These are phyloP conservation scores for Coecobrya sp. DNA, from an alignment of 2,888 invertebrate species.

Conservation along the genomic window DNA sequence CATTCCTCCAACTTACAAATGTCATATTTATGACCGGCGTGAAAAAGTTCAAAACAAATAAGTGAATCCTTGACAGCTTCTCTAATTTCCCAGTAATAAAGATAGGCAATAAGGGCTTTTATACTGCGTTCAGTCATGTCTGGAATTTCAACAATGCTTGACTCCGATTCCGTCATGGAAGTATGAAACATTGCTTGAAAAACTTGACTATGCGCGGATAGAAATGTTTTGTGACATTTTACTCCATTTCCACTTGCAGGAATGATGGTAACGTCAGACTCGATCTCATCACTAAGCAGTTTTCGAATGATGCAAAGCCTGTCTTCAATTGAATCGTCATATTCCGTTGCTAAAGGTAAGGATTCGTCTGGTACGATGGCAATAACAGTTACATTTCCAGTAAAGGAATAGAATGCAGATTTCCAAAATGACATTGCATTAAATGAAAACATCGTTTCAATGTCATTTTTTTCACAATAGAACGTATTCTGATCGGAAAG, in stretches of 20 bases:
- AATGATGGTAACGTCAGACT: not conserved
- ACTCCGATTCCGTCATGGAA: not conserved
- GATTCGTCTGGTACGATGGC: too few species aligned
- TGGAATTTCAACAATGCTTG: not conserved
- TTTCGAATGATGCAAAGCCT: too few species aligned
- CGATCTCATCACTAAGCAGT: not conserved
- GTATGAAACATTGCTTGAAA: not conserved
- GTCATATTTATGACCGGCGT: not conserved
- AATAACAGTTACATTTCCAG: too few species aligned
- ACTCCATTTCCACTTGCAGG: not conserved
- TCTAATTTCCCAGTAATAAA: not conserved
- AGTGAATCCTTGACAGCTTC: not conserved
- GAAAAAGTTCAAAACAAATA: not conserved
- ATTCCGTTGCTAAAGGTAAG: too few species aligned
- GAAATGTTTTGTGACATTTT: not conserved
- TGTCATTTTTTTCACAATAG: too few species aligned
- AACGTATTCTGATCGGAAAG: too few species aligned
- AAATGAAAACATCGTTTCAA: too few species aligned
- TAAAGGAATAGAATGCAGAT: too few species aligned
- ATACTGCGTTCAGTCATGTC: not conserved
- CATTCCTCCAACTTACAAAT: not conserved
- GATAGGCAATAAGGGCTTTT: not conserved
- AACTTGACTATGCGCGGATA: not conserved
- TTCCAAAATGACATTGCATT: too few species aligned
- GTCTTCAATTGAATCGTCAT: too few species aligned